A percentile compares a stretch with the other conserved stretches of the same genome.
Evolutionary conservation across 2,888 invertebrate genomes (phyloP).

Genomic region (Aquatica leii): DNA sequence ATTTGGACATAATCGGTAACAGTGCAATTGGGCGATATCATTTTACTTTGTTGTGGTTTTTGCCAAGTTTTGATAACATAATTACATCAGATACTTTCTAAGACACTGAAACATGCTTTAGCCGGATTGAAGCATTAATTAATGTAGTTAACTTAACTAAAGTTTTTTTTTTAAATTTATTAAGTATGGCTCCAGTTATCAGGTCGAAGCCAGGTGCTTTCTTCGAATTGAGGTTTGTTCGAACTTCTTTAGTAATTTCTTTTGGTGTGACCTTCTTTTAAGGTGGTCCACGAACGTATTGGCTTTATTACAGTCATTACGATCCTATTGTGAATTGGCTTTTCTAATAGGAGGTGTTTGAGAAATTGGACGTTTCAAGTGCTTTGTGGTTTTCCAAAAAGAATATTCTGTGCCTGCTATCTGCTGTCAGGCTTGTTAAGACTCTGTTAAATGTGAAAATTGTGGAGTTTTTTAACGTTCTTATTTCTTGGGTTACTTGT

Average conservation of each 20-base stretch:
- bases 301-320: slow-evolving; percentile 6
- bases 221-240: slow-evolving; percentile 10
- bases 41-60: neutral
- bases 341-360: slow-evolving; percentile 10
- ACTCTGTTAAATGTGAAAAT: neutral
- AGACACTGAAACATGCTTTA: neutral
- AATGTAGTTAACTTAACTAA: slow-evolving; percentile 7
- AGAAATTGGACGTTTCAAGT: neutral
- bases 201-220: neutral
- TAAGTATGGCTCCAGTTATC: slow-evolving; percentile 9
- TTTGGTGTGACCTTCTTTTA: neutral
- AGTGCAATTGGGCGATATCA: neutral
- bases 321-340: slow-evolving; percentile 2
- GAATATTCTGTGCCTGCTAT: neutral
- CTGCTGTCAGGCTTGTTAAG: neutral
- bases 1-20: no score
- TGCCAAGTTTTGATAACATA: neutral
- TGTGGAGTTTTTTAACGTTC: neutral
- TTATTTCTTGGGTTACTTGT: slow-evolving; percentile 6
- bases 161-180: neutral
- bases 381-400: slow-evolving; percentile 1
- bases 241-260: slow-evolving; percentile 12
- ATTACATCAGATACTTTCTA: slow-evolving; percentile 1
- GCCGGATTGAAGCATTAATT: slow-evolving; percentile 2
- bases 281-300: slow-evolving; percentile 12